Base-by-base conservation (phyloP, 2,888 invertebrate genomes). In the Diadegma fenestrale region DNA sequence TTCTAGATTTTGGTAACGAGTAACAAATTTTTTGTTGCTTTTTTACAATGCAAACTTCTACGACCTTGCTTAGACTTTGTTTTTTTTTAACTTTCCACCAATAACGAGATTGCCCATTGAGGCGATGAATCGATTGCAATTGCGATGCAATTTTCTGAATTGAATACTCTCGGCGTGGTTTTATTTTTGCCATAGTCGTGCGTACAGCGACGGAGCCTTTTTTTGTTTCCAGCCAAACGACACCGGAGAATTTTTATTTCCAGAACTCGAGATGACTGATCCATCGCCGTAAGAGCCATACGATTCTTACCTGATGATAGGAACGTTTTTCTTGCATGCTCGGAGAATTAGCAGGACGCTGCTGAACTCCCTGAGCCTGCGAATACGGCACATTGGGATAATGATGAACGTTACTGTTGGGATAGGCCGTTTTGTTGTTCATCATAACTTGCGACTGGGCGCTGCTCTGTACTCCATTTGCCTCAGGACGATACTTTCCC, bases 401-500 rank as follows among this genome's bases (percentile, higher is more conserved):
- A 89, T 94, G 94, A 87, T 94, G 94, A 89, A 93, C 92, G 87
- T 94, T 94, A 86, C 93, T 94, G 86, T 93, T 94, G 8, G 94
- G 92, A 88, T 94, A 94, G 78, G 90, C 90, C 54, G 90, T 87
- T 82, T 94, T 94, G 83, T 92, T 93, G 90, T 93, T 94, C 93
- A 94, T 94, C 93, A 94, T 93, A 87, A 92, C 93, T 90, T 94
- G 93, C 14, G 93, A 92, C 88, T 93, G 94, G 64, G 92, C 89
- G 69, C 84, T 76, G 37, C 92, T 90, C 88, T 94, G 93, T 51
- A 92, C 91, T 85, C 92, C 92, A 90, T 94, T 94, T 69, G 92
- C 89, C 86, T 94, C 94, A 26, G 92, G 91, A 89, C 93, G 93
- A 91, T 95, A 96, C 94, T 96, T 96, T 88, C 96, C 95, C 84